Evolutionary conservation across 37 sponge, comb jelly and placozoan species (phyloP), one percentile per base, ranked within the genome.

Genomic region (Diacarnus erythraeanus): DNA sequence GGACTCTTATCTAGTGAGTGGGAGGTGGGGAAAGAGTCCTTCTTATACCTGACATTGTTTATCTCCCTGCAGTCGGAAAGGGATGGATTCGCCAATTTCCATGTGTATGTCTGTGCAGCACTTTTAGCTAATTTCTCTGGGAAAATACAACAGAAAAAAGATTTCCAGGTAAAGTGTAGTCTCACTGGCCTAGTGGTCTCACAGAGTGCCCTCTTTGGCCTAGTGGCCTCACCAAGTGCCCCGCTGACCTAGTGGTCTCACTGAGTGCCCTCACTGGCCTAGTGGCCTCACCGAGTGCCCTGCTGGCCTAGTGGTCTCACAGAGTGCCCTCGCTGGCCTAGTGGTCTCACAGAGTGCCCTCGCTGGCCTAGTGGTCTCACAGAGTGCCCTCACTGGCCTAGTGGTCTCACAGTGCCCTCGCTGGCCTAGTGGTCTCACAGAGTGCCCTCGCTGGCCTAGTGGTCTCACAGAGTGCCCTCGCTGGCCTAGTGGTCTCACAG

Each of bases 91-190:
- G 90, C 94, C 22, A 80, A 66, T 0, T 92, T 97, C 72, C 98
- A 97, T 64, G 76, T 92, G 34, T 97, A 95, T 78, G 95, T 95
- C 38, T 97, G 98, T 79, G 95, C 95, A 10, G 95, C 96, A 2
- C 83, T 97, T 31, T 66, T 97, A 38, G 59, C 82, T 23, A 79
- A 69, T 27, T 97, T 91, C 74, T 87, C 98, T 23, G 80, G 84
- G 38, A 56, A 81, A 37, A 87, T 96, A 22, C 42, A 69, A 35
- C 27, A 66, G 43, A 43, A 78, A 31, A 88, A 76, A 43, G 97
- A 96, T 40, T 96, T 96, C 66, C 97, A 96, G 83, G 96, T 92
- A 66, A 38, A 57, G 9, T 33, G 26, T 47, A 47, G 6, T 47
- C 51, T 47, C 12, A n/a, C n/a, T n/a, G n/a, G n/a, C n/a, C 51